These are phyloP conservation scores for Syngnathus rostellatus DNA, from an alignment of 2,797 vertebrate species.

Conservation along the genomic window DNA sequence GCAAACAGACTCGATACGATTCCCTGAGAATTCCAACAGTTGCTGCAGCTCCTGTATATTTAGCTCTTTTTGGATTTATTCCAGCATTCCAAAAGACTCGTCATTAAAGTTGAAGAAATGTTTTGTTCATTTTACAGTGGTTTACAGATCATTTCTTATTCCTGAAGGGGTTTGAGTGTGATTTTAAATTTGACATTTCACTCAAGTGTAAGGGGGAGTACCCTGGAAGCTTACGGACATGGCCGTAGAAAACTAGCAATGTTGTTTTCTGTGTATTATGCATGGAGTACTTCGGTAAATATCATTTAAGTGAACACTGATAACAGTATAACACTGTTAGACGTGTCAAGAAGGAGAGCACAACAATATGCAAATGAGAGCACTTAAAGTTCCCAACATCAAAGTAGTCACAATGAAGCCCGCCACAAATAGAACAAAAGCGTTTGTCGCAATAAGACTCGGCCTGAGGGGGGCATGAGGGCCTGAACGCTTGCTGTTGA, in stretches of 20 bases:
- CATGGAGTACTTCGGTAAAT: constrained; percentile 9
- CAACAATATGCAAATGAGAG: constrained; percentile 68
- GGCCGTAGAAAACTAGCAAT: constrained; percentile 11
- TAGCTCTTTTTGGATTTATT: not conserved
- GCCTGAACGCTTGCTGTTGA: constrained; percentile 75
- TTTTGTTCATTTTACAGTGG: not conserved
- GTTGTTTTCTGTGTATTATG: constrained; percentile 18
- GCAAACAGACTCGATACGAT: too few species aligned
- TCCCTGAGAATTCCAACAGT: not conserved
- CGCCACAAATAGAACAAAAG: constrained; percentile 77
- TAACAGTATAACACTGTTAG: constrained; percentile 58
- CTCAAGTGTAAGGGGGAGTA: not conserved
- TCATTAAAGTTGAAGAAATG: not conserved
- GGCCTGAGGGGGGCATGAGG: constrained; percentile 69
- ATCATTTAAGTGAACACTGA: constrained; percentile 22
- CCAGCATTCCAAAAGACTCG: not conserved
- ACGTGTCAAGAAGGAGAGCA: constrained; percentile 53
- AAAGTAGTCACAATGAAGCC: constrained; percentile 69
- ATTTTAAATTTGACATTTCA: not conserved
- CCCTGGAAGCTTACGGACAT: not conserved
- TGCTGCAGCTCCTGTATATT: not conserved
- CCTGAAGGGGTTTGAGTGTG: not conserved
- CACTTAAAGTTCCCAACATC: constrained; percentile 67
- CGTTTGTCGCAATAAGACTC: constrained; percentile 71
- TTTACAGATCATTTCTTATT: not conserved